phyloP scores from a whole-genome alignment of 2,888 invertebrate species.

The Pristionchus mayeri region DNA sequence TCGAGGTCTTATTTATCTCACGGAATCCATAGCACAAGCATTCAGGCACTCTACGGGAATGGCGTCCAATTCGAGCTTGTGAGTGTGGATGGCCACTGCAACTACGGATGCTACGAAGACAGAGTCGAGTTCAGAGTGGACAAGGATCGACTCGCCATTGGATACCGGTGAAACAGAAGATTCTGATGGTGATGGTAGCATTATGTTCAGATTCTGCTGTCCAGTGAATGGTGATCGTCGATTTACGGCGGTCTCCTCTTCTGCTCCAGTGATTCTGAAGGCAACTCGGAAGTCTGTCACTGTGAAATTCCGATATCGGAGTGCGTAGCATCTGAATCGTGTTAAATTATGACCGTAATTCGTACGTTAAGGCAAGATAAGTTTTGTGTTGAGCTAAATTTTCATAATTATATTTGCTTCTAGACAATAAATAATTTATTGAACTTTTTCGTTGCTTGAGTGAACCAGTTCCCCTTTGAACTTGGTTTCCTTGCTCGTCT shows the following conservation, averaged over 20 bases:
- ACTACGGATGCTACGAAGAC: constrained; percentile 15
- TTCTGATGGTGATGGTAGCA: background rate
- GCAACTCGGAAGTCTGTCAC: background rate
- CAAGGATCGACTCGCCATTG: background rate
- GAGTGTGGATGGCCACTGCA: background rate
- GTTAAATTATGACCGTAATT: no score
- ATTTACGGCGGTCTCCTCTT: constrained; percentile 15
- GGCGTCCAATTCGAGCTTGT: background rate
- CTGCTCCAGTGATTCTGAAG: constrained; percentile 29
- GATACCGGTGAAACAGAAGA: background rate
- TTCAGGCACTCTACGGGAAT: background rate
- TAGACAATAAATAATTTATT: no score
- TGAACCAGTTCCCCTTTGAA: no score
- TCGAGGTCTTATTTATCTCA: background rate
- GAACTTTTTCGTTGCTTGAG: no score
- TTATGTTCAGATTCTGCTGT: constrained; percentile 24
- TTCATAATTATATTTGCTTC: no score
- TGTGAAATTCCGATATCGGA: background rate
- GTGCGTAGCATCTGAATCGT: no score
- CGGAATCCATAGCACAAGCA: background rate
- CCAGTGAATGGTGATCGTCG: background rate
- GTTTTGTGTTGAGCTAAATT: no score
- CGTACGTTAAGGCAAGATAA: no score
- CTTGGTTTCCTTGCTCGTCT: no score
- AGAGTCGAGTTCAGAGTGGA: constrained; percentile 30